A percentile compares a stretch with the other conserved stretches of the same genome.
These are phyloP conservation scores for Thyatira batis DNA, from an alignment of 2,888 invertebrate species.

Conservation along the genomic window DNA sequence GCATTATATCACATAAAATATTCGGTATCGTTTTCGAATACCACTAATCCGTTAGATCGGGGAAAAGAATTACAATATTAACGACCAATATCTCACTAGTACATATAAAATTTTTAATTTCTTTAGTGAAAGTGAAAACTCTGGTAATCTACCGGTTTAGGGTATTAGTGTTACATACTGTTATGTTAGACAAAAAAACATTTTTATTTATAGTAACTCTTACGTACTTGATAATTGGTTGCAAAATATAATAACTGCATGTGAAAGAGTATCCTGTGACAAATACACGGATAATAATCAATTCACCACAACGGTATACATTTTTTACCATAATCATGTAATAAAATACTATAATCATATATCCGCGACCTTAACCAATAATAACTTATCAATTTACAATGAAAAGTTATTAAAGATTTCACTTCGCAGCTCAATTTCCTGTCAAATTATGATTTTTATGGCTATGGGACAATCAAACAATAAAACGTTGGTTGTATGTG, in stretches of 20 bases:
- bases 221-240: neutral
- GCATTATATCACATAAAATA: slow-evolving; percentile 15
- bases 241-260: neutral
- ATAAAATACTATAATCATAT: neutral
- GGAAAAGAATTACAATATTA: slow-evolving; percentile 23
- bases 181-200: neutral
- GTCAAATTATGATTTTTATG: neutral
- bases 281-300: neutral
- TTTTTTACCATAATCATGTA: neutral
- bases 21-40: slow-evolving; percentile 13
- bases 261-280: neutral
- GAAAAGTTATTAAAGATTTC: neutral
- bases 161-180: neutral
- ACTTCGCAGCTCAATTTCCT: neutral
- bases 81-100: slow-evolving; percentile 27
- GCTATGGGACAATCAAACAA: neutral
- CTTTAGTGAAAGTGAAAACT: slow-evolving; percentile 29
- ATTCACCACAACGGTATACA: neutral
- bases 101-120: slow-evolving; percentile 22
- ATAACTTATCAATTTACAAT: neutral
- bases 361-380: neutral
- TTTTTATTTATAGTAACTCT: neutral
- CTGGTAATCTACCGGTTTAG: slow-evolving; percentile 3
- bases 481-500: too few species aligned
- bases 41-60: slow-evolving; percentile 14